Evolutionary conservation across 2,113 vertebrate genomes (phyloP), one percentile per base, ranked within the genome.

Genomic region (Syrrhaptes paradoxus): DNA sequence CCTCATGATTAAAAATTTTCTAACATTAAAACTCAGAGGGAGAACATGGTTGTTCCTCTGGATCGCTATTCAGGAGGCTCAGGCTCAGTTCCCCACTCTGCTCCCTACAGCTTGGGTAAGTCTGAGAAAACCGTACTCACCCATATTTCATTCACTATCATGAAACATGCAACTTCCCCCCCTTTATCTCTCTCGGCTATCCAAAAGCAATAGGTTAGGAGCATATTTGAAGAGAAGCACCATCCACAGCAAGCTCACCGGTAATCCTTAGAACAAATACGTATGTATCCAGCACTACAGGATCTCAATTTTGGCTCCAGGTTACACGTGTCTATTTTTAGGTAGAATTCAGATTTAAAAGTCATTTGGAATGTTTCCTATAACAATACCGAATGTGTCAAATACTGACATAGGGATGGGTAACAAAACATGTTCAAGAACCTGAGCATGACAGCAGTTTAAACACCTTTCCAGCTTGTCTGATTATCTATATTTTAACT

Each of bases 331-430:
- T 9, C 16, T 1, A 65, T 46, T 75, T 85, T 84, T 14, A 62
- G 58, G n/a, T 18, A 78, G 66, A 49, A 72, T 1, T 70, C 0
- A 3, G n/a, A 57, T 46, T 58, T 49, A 61, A 76, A 76, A 13
- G n/a, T 58, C 2, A 65, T 65, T 85, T 0, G 66, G 46, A 84
- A 78, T 61, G 59, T 21, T 62, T 87, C 48, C 70, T 38, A 0
- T 16, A 58, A 49, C 61, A 71, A 13, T 3, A 41, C 7, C 2
- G 7, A 61, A 43, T 0, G 1, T 29, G 49, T n/a, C 78, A 66
- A 63, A 54, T 52, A 70, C 4, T 36, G 51, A 77, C 65, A 85
- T 3, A 32, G 1, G 20, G 57, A 38, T 5, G 0, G 0, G 26
- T 46, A 73, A 74, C 5, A 41, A 17, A 55, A 68, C 29, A 31